Evolutionary conservation across 2,113 vertebrate genomes (phyloP).

Genomic region (Engraulis encrasicolus): DNA sequence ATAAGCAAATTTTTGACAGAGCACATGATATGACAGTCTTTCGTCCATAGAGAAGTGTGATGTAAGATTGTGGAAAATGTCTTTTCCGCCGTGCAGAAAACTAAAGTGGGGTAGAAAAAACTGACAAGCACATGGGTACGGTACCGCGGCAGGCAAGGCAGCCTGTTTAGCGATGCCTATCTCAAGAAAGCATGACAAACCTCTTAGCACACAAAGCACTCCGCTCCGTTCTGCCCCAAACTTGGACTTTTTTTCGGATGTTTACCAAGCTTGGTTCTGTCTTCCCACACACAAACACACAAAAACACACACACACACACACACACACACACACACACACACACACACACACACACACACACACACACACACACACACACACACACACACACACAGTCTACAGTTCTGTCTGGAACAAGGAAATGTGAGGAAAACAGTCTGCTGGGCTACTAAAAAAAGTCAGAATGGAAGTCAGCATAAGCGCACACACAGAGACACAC

Average conservation of each 20-base stretch:
- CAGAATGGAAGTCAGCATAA: slow-evolving; percentile 62
- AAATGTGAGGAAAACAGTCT: slow-evolving; percentile 39
- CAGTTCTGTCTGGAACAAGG: slow-evolving; percentile 31
- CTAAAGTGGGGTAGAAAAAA: too few species aligned
- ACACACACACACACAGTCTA: too few species aligned
- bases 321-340: not conserved
- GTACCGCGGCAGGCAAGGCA: too few species aligned
- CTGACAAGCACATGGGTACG: too few species aligned
- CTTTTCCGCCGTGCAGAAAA: too few species aligned
- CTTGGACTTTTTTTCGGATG: not conserved
- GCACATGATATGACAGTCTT: too few species aligned
- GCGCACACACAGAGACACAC: not conserved
- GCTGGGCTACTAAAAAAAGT: slow-evolving; percentile 59
- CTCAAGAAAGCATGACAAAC: not conserved
- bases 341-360: not conserved
- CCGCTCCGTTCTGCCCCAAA: not conserved
- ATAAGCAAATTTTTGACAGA: too few species aligned
- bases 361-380: not conserved
- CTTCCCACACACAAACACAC: too few species aligned
- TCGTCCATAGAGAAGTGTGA: too few species aligned
- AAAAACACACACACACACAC: too few species aligned
- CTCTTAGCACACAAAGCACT: not conserved
- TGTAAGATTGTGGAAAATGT: too few species aligned
- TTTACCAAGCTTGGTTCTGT: not conserved
- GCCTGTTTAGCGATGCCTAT: not conserved